Evolutionary conservation across 2,797 vertebrate species (phyloP).

Genomic region (Chiroxiphia lanceolata): DNA sequence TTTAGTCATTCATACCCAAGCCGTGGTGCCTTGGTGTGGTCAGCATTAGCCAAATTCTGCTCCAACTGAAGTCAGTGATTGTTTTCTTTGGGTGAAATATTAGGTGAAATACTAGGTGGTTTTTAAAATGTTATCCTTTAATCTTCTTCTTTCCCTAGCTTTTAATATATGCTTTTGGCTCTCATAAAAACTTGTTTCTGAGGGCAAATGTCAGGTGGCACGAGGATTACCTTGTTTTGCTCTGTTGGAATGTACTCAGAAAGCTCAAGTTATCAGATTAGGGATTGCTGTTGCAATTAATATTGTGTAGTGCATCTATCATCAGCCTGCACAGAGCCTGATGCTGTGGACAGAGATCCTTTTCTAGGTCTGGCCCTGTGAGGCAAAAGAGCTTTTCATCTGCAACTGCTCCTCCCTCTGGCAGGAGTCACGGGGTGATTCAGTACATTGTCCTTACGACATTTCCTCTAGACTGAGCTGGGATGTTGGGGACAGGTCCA

Average conservation of each 20-base stretch:
- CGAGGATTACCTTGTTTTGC: slow-evolving; percentile 41
- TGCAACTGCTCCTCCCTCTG: slow-evolving; percentile 55
- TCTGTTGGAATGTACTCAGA: slow-evolving; percentile 36
- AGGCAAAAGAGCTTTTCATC: slow-evolving; percentile 9
- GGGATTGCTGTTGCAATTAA: slow-evolving; percentile 26
- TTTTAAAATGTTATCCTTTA: neutral
- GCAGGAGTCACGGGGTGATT: neutral
- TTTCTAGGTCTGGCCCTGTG: neutral
- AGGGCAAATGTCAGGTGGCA: slow-evolving; percentile 19
- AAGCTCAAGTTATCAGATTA: slow-evolving; percentile 25
- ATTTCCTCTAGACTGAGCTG: neutral
- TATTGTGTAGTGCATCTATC: slow-evolving; percentile 22
- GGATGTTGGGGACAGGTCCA: neutral
- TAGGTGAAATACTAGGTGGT: neutral
- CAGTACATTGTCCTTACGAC: neutral
- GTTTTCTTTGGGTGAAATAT: neutral
- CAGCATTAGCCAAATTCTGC: neutral
- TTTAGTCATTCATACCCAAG: neutral
- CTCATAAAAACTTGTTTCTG: neutral
- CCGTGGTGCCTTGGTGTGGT: neutral
- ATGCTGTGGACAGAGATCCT: neutral
- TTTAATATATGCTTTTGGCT: neutral
- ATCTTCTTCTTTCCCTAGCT: slow-evolving; percentile 21
- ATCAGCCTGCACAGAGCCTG: neutral
- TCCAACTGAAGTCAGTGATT: neutral